Evolutionary conservation across 2,888 invertebrate species (phyloP).

Genomic region (Gastracanthus pulcherrimus): DNA sequence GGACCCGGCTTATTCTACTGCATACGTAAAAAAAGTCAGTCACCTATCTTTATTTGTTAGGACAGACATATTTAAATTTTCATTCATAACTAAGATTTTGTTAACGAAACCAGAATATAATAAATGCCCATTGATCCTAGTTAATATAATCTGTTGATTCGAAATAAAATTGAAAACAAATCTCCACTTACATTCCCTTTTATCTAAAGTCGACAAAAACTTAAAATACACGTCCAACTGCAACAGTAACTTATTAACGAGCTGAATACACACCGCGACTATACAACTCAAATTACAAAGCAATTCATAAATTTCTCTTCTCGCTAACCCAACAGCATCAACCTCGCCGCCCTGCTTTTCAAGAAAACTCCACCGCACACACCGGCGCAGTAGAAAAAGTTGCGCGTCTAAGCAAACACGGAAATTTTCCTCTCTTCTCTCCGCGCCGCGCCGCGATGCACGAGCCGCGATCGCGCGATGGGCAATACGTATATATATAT

Average conservation of each 20-base stretch:
- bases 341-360: neutral
- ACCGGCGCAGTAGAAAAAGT: slow-evolving; percentile 15
- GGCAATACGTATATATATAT: neutral
- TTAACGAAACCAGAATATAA: too few relatives aligned
- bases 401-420: slow-evolving; percentile 40
- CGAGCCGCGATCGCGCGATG: slow-evolving; percentile 14
- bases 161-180: neutral
- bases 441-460: slow-evolving; percentile 3
- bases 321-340: too few relatives aligned
- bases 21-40: too few relatives aligned
- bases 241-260: neutral
- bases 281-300: slow-evolving; percentile 5
- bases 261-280: neutral
- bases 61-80: too few relatives aligned
- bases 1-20: too few relatives aligned
- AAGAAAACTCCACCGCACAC: neutral
- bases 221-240: neutral
- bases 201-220: neutral
- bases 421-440: slow-evolving; percentile 21
- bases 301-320: neutral
- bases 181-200: neutral
- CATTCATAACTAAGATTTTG: too few relatives aligned
- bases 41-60: too few relatives aligned
- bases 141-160: too few relatives aligned
- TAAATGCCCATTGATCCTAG: too few relatives aligned